A percentile compares a stretch with the other conserved stretches of the same genome.
Evolutionary conservation across 1,140 invertebrate genomes (phyloP).

Genomic region (Lethocerus indicus): DNA sequence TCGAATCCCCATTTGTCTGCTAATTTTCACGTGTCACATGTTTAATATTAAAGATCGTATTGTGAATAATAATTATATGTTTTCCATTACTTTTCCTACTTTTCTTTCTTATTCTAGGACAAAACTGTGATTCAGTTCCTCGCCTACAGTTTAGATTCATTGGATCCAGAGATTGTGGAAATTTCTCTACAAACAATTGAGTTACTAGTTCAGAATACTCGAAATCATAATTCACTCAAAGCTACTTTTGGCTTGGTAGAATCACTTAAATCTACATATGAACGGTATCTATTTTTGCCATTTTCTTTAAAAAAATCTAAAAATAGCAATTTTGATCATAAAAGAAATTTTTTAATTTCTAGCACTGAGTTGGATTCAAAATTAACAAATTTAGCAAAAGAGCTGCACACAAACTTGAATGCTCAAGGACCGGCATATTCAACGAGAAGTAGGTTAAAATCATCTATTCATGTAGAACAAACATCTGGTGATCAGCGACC

Average conservation of each 20-base stretch:
- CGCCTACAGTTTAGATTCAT: conserved; percentile 9
- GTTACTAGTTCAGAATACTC: conserved; percentile 3
- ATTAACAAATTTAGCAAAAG: conserved; percentile 1
- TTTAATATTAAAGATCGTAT: background rate
- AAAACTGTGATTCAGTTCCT: conserved; percentile 12
- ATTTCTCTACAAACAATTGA: conserved; percentile 6
- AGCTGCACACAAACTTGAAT: background rate
- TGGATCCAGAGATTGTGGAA: conserved; percentile 8
- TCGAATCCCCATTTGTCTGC: background rate
- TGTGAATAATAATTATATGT: background rate
- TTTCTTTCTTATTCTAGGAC: conserved; percentile 5
- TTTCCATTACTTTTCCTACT: background rate
- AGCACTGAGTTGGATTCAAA: background rate
- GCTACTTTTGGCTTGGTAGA: conserved; percentile 8
- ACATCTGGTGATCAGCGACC: background rate
- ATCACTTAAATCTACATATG: conserved; percentile 3
- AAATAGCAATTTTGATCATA: background rate
- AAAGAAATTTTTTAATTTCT: background rate
- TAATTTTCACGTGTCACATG: background rate
- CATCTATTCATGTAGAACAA: no score
- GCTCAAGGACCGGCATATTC: background rate
- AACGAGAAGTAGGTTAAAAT: background rate
- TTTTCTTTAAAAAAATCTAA: background rate
- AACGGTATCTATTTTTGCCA: background rate
- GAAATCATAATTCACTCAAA: background rate